Percentiles rank a stretch among this genome's conserved stretches.
These are phyloP conservation scores for Hyaena hyaena DNA, from an alignment of 2,113 vertebrate genomes.

Conservation along the genomic window DNA sequence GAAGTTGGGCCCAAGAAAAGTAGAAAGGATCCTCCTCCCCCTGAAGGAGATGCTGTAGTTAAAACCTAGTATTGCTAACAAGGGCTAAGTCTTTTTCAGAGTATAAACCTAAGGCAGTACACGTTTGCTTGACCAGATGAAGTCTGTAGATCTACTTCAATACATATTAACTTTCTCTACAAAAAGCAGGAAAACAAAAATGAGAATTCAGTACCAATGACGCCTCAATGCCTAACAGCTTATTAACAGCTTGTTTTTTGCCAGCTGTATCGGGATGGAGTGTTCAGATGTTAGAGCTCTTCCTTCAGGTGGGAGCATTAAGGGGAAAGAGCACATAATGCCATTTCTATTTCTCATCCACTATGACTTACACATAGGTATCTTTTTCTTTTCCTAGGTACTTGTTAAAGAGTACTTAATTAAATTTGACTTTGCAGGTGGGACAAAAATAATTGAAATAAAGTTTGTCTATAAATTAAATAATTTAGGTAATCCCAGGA, in stretches of 20 bases:
- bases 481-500: background rate
- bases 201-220: background rate
- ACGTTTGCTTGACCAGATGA: background rate
- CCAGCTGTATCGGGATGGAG: background rate
- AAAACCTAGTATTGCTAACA: background rate
- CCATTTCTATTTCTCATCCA: background rate
- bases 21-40: background rate
- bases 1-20: background rate
- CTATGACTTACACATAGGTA: background rate
- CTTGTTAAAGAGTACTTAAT: background rate
- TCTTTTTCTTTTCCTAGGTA: slow-evolving; percentile 29
- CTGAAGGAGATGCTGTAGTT: background rate
- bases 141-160: background rate
- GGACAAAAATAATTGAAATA: background rate
- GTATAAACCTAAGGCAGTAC: background rate
- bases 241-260: background rate
- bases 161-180: background rate
- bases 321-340: background rate
- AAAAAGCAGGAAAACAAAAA: background rate
- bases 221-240: background rate
- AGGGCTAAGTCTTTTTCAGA: background rate
- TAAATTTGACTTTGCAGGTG: background rate
- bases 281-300: background rate
- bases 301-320: background rate
- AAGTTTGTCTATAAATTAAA: slow-evolving; percentile 5